Base-by-base conservation (phyloP, 2,888 invertebrate species). In the Tortrix viridana region DNA sequence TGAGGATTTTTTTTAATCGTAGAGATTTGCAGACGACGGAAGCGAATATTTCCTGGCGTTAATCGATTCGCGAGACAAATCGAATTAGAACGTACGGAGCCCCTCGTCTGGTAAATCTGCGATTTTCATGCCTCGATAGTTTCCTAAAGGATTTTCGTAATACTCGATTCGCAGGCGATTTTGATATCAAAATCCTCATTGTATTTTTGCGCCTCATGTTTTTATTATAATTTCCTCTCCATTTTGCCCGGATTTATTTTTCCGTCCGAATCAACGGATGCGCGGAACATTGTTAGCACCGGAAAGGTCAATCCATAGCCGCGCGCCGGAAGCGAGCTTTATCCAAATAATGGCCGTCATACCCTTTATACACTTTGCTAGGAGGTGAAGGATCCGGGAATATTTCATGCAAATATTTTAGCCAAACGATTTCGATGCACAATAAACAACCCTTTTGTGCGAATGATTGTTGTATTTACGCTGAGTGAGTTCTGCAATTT, bases 41-140 rank as follows among this genome's bases (percentile, higher is more conserved):
- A 67, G 60, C 65, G 64, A 61, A 62, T 66, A 69, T 81, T 84
- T 83, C 83, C 84, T 78, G 76, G 61, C 72, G 69, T 59, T 81
- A 83, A 85, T 85, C 82, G 84, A 82, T 82, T 83, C 75, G 74
- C 70, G 76, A 81, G 82, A 77, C 85, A 77, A 79, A 86, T 85
- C 81, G 76, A 79, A 82, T 86, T 84, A 83, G 77, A 70, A 74
- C 74, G 74, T 72, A 67, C 73, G 65, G 57, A 64, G 47, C 18
- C 46, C 41, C 47, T 46, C 50, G 55, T 72, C 71, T 71, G 66
- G 79, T 81, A 79, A 82, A 83, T 82, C 75, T 75, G 79, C 75
- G 79, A 82, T 84, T 81, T 85, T 75, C 79, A 80, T 75, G 77
- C 80, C 72, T 52, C 69, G 70, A 73, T 81, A 81, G 78, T 75